phyloP scores from a whole-genome alignment of 2,113 vertebrate genomes.

The Nymphicus hollandicus region DNA sequence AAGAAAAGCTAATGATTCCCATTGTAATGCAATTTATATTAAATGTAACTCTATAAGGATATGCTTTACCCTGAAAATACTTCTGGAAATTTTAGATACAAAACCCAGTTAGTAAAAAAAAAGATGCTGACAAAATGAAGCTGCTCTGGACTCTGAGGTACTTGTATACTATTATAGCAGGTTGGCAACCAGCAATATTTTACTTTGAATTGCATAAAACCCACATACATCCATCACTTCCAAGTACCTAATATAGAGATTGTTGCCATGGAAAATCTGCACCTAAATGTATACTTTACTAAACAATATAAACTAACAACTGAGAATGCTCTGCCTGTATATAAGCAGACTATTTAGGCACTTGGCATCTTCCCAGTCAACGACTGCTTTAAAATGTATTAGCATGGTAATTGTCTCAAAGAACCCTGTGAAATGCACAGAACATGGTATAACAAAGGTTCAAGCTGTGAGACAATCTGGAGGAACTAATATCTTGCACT shows the following conservation, averaged over 20 bases:
- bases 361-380: conserved; percentile 37
- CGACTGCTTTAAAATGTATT: conserved; percentile 54
- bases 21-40: neutral
- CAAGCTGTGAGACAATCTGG: conserved; percentile 71
- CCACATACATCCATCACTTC: conserved; percentile 15
- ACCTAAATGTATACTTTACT: conserved; percentile 29
- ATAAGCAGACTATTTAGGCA: conserved; percentile 16
- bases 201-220: conserved; percentile 5
- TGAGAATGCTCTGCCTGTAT: neutral
- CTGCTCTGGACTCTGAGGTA: neutral
- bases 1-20: neutral
- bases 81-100: neutral
- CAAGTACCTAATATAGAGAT: conserved; percentile 5
- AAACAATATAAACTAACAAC: conserved; percentile 45
- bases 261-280: conserved; percentile 47
- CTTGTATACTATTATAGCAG: neutral
- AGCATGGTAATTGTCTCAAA: conserved; percentile 59
- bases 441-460: conserved; percentile 49
- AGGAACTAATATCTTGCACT: conserved; percentile 46
- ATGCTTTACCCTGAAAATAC: neutral
- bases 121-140: neutral
- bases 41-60: neutral
- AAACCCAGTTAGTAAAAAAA: neutral
- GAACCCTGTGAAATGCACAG: conserved; percentile 33
- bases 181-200: conserved; percentile 41